Evolutionary conservation across 1,140 invertebrate species (phyloP).

Genomic region (Drosophila gunungcola): DNA sequence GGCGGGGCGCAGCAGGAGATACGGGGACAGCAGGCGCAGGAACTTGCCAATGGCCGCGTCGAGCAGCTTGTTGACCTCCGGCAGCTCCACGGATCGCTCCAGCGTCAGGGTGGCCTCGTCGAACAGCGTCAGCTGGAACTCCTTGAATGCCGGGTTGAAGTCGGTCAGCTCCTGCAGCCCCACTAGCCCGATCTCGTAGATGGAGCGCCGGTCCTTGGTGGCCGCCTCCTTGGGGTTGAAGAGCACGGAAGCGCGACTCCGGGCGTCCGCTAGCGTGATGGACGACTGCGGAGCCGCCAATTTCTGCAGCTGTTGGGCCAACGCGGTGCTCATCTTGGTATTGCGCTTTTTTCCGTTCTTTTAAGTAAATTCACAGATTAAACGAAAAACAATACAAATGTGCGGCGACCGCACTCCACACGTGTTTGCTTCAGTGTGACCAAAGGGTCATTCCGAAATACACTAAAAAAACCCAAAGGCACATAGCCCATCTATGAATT

Average conservation of each 20-base stretch:
- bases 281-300: slow-evolving; percentile 92
- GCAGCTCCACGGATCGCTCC: slow-evolving; percentile 91
- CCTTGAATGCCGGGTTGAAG: slow-evolving; percentile 89
- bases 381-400: slow-evolving; percentile 13
- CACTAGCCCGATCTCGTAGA: slow-evolving; percentile 93
- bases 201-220: slow-evolving; percentile 91
- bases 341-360: not conserved
- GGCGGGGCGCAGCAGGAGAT: slow-evolving; percentile 92
- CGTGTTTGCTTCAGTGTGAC: slow-evolving; percentile 22
- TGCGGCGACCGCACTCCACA: slow-evolving; percentile 24
- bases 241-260: slow-evolving; percentile 91
- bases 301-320: slow-evolving; percentile 93
- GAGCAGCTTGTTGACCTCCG: slow-evolving; percentile 91
- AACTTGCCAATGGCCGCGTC: slow-evolving; percentile 92
- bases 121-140: slow-evolving; percentile 92
- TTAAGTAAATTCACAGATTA: not conserved
- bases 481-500: no score
- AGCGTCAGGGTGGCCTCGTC: slow-evolving; percentile 89
- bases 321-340: slow-evolving; percentile 88
- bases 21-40: slow-evolving; percentile 92
- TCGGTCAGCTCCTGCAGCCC: slow-evolving; percentile 93
- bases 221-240: slow-evolving; percentile 96
- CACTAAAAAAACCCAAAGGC: no score
- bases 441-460: not conserved
- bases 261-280: slow-evolving; percentile 88